phyloP scores from a whole-genome alignment of 2,888 invertebrate genomes.

The Dolomedes plantarius region DNA sequence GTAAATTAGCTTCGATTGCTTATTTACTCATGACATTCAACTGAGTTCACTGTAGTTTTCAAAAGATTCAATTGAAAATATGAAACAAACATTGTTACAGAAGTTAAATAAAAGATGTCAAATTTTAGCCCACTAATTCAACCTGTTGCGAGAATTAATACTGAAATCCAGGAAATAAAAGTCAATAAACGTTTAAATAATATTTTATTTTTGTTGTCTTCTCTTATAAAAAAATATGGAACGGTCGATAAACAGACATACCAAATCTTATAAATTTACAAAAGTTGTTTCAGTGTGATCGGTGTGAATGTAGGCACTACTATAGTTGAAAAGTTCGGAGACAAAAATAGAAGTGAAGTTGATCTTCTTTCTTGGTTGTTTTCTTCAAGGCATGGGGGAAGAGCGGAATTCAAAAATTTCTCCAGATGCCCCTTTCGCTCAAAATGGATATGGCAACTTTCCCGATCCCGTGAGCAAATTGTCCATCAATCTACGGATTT shows the following conservation, averaged over 20 bases:
- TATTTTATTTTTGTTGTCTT: not conserved
- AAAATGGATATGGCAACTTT: conserved; percentile 19
- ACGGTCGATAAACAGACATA: not conserved
- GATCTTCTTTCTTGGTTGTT: conserved; percentile 29
- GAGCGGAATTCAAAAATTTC: conserved; percentile 8
- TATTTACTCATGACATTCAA: too few species aligned
- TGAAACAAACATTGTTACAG: too few species aligned
- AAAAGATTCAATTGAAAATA: too few species aligned
- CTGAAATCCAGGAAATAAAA: too few species aligned
- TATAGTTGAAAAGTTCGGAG: not conserved
- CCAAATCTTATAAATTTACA: not conserved
- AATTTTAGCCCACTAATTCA: too few species aligned
- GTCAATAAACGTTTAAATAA: not conserved
- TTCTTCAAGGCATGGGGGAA: not conserved
- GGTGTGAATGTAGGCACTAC: not conserved
- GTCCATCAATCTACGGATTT: conserved; percentile 57
- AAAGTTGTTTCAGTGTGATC: not conserved
- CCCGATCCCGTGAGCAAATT: conserved; percentile 57
- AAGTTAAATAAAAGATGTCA: too few species aligned
- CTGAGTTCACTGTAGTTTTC: too few species aligned
- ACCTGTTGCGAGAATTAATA: too few species aligned
- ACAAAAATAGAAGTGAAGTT: conserved; percentile 3
- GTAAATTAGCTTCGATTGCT: too few species aligned
- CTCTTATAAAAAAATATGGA: not conserved
- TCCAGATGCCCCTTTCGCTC: conserved; percentile 8